Conservation (phyloP, 2,888 invertebrate species). For the Pinctada fucata region DNA sequence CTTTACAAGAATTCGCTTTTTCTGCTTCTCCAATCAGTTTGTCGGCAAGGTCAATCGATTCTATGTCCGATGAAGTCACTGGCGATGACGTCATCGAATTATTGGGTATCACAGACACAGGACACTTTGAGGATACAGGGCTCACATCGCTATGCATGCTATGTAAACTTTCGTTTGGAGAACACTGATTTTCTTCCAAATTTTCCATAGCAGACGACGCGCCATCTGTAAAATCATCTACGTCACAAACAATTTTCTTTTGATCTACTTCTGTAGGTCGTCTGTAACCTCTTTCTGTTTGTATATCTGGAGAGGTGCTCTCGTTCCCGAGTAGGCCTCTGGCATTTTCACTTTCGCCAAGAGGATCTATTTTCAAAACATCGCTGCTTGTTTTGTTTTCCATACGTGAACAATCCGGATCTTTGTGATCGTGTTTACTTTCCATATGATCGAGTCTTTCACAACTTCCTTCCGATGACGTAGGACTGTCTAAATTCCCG, state of each 20-base stretch:
- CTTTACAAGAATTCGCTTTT: not conserved
- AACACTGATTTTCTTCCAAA: slow-evolving; percentile 4
- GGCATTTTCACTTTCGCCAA: slow-evolving; percentile 30
- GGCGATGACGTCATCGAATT: slow-evolving; percentile 24
- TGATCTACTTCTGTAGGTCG: slow-evolving; percentile 8
- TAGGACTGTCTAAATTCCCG: slow-evolving; percentile 38
- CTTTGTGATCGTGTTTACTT: slow-evolving; percentile 33
- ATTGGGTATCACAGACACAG: slow-evolving; percentile 4
- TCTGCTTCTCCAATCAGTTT: slow-evolving; percentile 20
- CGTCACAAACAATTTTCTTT: slow-evolving; percentile 18
- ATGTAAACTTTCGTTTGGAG: slow-evolving; percentile 23
- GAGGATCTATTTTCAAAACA: slow-evolving; percentile 22
- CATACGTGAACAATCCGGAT: slow-evolving; percentile 20
- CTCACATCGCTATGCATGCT: slow-evolving; percentile 19
- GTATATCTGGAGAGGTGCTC: slow-evolving; percentile 18
- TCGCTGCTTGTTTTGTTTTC: slow-evolving; percentile 35
- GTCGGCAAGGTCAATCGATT: slow-evolving; percentile 18
- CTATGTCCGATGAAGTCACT: slow-evolving; percentile 13
- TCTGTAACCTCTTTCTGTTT: slow-evolving; percentile 22
- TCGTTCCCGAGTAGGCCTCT: slow-evolving; percentile 26
- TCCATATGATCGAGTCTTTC: slow-evolving; percentile 42
- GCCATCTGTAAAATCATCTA: slow-evolving; percentile 29
- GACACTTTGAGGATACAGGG: slow-evolving; percentile 9
- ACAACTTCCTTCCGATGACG: slow-evolving; percentile 41
- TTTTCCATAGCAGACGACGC: slow-evolving; percentile 6